Evolutionary conservation across 64 coral and sea anemone genomes (phyloP).

Genomic region (Pocillopora verrucosa): DNA sequence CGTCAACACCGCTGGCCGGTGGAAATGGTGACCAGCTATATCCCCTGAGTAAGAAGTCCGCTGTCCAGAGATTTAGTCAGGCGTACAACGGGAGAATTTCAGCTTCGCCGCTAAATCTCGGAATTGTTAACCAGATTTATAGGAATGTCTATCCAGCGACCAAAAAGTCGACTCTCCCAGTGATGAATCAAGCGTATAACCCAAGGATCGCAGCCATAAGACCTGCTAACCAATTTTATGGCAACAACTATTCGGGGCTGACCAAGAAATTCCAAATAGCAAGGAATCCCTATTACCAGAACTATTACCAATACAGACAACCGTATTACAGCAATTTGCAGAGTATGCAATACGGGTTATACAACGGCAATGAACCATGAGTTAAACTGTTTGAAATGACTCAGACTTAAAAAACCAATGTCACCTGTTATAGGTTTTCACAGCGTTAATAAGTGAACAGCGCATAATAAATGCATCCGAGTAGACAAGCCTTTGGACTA

Average conservation of each 20-base stretch:
- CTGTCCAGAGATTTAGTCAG: not conserved
- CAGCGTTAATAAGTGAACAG: no score
- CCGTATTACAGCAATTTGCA: constrained; percentile 75
- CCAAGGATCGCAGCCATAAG: not conserved
- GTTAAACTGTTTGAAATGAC: not conserved
- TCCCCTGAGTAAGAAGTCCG: constrained; percentile 12
- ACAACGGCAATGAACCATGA: constrained; percentile 77
- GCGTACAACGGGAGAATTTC: constrained; percentile 5
- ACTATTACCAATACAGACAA: constrained; percentile 46
- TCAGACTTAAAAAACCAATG: not conserved
- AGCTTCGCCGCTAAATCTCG: not conserved
- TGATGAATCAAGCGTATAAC: constrained; percentile 4
- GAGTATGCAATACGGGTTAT: constrained; percentile 78
- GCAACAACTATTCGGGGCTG: constrained; percentile 1
- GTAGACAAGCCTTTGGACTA: no score
- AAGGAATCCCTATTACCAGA: constrained; percentile 76
- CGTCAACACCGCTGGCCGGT: not conserved
- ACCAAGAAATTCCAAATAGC: constrained; percentile 90
- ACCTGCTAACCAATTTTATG: constrained; percentile 14
- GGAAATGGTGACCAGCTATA: not conserved
- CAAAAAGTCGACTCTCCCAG: constrained; percentile 21
- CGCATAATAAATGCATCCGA: no score
- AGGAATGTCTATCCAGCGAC: not conserved
- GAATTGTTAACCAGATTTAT: not conserved
- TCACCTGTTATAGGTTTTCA: not conserved